Percentiles rank a stretch among this genome's conserved stretches.
These are phyloP conservation scores for Colletes collaris DNA, from an alignment of 2,888 invertebrate species.

Conservation along the genomic window DNA sequence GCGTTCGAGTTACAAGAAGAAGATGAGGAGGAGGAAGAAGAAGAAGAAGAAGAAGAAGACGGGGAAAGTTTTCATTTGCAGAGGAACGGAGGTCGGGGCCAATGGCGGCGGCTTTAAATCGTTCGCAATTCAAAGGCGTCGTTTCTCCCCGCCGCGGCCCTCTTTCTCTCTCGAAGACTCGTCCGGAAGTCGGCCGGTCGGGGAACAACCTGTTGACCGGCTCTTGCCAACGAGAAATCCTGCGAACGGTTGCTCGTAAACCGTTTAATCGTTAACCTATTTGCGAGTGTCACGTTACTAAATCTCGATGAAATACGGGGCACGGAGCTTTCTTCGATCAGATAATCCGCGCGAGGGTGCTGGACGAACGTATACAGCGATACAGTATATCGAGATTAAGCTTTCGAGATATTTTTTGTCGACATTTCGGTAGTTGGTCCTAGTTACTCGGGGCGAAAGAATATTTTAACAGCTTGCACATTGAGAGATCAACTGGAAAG, in stretches of 20 bases:
- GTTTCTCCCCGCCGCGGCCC: conserved; percentile 39
- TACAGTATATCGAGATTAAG: no score
- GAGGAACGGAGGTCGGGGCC: conserved; percentile 64
- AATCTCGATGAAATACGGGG: conserved; percentile 4
- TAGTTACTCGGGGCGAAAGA: no score
- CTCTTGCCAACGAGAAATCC: conserved; percentile 44
- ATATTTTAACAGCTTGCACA: no score
- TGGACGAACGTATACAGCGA: no score
- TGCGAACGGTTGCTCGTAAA: conserved; percentile 30
- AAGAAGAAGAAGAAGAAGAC: conserved; percentile 56
- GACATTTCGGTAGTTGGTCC: no score
- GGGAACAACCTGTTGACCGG: conserved; percentile 69
- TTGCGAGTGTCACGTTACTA: conserved; percentile 20
- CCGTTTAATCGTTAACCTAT: conserved; percentile 48
- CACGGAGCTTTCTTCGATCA: background rate
- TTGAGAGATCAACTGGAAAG: no score
- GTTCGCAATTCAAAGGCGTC: conserved; percentile 68
- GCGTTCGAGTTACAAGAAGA: conserved; percentile 50
- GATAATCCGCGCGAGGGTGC: no score
- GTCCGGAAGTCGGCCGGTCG: conserved; percentile 61
- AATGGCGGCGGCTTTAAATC: conserved; percentile 68
- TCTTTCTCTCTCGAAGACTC: conserved; percentile 47
- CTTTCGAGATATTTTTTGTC: no score
- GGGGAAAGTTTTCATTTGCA: conserved; percentile 69
- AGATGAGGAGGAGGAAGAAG: conserved; percentile 54